These are phyloP conservation scores for Hippoglossus hippoglossus DNA, from an alignment of 2,797 vertebrate species.

Conservation along the genomic window DNA sequence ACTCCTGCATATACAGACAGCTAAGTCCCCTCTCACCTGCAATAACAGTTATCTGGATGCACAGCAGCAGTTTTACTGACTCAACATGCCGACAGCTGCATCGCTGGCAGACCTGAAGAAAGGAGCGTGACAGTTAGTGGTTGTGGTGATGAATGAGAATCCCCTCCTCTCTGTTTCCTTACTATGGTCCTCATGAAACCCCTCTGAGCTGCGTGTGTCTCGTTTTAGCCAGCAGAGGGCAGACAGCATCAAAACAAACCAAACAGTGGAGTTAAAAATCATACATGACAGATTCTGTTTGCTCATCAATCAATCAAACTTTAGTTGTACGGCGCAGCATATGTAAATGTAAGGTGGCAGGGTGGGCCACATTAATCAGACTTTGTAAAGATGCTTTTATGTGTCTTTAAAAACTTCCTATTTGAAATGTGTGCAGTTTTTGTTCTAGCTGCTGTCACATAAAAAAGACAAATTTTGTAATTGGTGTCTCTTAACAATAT, in stretches of 20 bases:
- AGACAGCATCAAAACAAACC: not conserved
- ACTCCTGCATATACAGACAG: not conserved
- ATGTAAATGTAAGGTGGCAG: too few species aligned
- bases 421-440: too few species aligned
- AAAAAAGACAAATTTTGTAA: too few species aligned
- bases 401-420: too few species aligned
- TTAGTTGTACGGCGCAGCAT: not conserved
- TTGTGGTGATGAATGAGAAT: not conserved
- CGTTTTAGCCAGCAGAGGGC: constrained; percentile 35
- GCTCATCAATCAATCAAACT: not conserved
- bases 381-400: too few species aligned
- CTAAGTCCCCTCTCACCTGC: not conserved
- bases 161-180: not conserved
- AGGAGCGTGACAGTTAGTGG: not conserved
- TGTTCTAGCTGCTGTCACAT: too few species aligned
- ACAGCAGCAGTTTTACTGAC: not conserved
- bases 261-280: not conserved
- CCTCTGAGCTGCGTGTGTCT: not conserved
- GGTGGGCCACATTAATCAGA: too few species aligned
- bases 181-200: not conserved
- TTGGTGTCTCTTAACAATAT: too few species aligned
- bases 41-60: not conserved
- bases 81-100: not conserved
- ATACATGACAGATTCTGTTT: too few species aligned
- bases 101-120: not conserved